Conservation (phyloP, 2,797 vertebrate genomes). For the Anguilla obscura region DNA sequence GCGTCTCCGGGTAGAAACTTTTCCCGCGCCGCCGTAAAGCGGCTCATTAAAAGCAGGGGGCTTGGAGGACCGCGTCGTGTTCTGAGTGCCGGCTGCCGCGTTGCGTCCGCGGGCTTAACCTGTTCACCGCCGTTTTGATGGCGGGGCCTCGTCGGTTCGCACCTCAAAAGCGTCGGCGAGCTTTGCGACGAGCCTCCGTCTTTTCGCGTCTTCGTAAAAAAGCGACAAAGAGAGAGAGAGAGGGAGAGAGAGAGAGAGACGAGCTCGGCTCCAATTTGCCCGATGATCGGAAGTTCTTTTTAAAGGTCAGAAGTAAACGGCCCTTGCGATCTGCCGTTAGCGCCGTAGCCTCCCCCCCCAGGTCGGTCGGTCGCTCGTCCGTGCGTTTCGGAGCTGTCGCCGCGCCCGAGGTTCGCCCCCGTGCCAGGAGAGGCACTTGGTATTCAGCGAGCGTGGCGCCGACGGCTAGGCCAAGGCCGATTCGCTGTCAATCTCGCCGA, state of each 20-base stretch:
- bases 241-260: not conserved
- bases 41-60: constrained; percentile 19
- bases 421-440: constrained; percentile 41
- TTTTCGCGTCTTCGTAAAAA: not conserved
- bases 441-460: constrained; percentile 54
- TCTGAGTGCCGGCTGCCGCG: not conserved
- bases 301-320: constrained; percentile 8
- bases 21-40: not conserved
- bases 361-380: constrained; percentile 1
- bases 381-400: constrained; percentile 12
- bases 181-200: not conserved
- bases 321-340: not conserved
- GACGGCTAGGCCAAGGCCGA: constrained; percentile 53
- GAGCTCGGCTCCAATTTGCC: constrained; percentile 6
- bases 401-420: constrained; percentile 15
- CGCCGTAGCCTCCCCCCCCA: not conserved
- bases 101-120: not conserved
- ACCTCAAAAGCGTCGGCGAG: not conserved
- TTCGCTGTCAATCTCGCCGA: constrained; percentile 59
- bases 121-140: too few species aligned
- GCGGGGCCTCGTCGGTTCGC: not conserved
- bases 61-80: not conserved
- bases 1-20: not conserved
- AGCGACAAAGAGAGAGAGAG: not conserved
- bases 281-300: not conserved